Evolutionary conservation across 92 coral and sea anemone genomes (phyloP).

Genomic region (Zoanthus gigantus): DNA sequence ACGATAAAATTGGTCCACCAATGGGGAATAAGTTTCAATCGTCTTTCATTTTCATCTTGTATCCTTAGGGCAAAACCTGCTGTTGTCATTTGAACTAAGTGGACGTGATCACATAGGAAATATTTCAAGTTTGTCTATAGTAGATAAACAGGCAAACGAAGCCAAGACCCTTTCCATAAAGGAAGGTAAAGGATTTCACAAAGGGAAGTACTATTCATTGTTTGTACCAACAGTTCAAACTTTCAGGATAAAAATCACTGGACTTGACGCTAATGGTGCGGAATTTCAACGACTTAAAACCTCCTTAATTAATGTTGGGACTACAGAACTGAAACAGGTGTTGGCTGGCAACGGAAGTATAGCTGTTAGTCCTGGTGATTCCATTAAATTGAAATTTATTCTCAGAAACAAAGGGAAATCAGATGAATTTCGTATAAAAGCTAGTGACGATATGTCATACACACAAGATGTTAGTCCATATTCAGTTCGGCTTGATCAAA

Average conservation of each 20-base stretch:
- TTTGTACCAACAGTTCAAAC: constrained; percentile 44
- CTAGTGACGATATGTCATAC: constrained; percentile 61
- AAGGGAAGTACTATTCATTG: constrained; percentile 46
- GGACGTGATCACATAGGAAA: constrained; percentile 21
- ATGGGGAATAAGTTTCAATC: background rate
- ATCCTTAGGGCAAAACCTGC: constrained; percentile 27
- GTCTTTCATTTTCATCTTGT: background rate
- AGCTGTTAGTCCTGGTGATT: constrained; percentile 35
- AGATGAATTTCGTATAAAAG: constrained; percentile 35
- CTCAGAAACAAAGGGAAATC: constrained; percentile 48
- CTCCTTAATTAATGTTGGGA: constrained; percentile 32
- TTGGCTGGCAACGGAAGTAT: background rate
- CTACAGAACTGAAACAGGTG: background rate
- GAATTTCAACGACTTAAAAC: constrained; percentile 56
- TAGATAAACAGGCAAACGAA: constrained; percentile 45
- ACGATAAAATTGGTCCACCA: no score
- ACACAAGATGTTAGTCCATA: constrained; percentile 32
- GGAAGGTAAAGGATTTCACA: constrained; percentile 66
- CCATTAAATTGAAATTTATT: constrained; percentile 21
- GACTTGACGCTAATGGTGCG: constrained; percentile 42
- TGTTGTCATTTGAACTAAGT: constrained; percentile 31
- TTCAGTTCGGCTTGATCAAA: constrained; percentile 3
- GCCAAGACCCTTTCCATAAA: constrained; percentile 57
- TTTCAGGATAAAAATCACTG: constrained; percentile 55
- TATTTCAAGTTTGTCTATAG: constrained; percentile 31